These are phyloP conservation scores for Magallana nippona DNA, from an alignment of 2,888 invertebrate genomes.

Conservation along the genomic window DNA sequence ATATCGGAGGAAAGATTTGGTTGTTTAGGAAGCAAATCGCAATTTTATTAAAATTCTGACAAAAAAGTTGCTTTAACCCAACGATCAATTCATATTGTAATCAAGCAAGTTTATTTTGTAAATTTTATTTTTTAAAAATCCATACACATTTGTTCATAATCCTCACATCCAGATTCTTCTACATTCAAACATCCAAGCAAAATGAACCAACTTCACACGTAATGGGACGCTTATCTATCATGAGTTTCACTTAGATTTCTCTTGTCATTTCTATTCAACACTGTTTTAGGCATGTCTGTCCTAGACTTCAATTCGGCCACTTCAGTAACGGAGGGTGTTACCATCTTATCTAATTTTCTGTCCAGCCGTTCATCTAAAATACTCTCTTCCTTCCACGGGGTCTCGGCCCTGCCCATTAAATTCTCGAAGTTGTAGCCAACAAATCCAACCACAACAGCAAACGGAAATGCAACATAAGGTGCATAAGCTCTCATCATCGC, in stretches of 20 bases:
- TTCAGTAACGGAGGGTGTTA: slow-evolving; percentile 81
- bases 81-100: too few relatives aligned
- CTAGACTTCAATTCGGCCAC: slow-evolving; percentile 86
- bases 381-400: slow-evolving; percentile 81
- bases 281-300: slow-evolving; percentile 81
- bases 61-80: too few relatives aligned
- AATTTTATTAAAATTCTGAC: too few relatives aligned
- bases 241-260: slow-evolving; percentile 40
- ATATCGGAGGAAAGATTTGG: too few relatives aligned
- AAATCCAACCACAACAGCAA: slow-evolving; percentile 90
- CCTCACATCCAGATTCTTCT: too few relatives aligned
- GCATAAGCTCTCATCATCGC: slow-evolving; percentile 87
- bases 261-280: slow-evolving; percentile 80
- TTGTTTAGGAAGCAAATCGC: too few relatives aligned
- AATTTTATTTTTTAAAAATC: too few relatives aligned
- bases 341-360: slow-evolving; percentile 83
- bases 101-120: too few relatives aligned
- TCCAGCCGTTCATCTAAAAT: slow-evolving; percentile 88
- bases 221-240: slow-evolving; percentile 4
- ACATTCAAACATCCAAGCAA: too few relatives aligned
- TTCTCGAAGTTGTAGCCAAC: slow-evolving; percentile 91
- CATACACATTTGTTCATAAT: too few relatives aligned
- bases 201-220: too few relatives aligned
- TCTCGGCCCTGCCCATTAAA: slow-evolving; percentile 80
- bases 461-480: slow-evolving; percentile 89